Conservation (phyloP, 2,888 invertebrate genomes). For the Coelinius sp. region DNA sequence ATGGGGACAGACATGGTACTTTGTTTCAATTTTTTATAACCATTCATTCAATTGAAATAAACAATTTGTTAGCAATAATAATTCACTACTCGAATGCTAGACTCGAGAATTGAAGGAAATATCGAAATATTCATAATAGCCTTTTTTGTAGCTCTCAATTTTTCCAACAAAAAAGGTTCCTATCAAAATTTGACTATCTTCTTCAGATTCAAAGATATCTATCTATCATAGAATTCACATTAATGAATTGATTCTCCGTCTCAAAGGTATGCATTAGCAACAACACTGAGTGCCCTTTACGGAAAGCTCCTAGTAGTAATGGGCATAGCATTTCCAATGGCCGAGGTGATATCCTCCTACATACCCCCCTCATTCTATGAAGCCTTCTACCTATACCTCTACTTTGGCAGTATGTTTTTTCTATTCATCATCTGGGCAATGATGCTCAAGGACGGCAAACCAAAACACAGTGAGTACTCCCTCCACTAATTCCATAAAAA, state of each 20-base stretch:
- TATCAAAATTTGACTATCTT: too few relatives aligned
- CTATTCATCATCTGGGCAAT: conserved; percentile 88
- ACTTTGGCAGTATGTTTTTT: conserved; percentile 89
- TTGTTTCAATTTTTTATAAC: neutral
- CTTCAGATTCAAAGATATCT: neutral
- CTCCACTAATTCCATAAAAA: neutral
- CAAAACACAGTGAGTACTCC: conserved; percentile 67
- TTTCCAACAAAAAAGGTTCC: too few relatives aligned
- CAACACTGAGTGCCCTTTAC: conserved; percentile 92
- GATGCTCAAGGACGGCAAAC: conserved; percentile 77
- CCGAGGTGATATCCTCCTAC: conserved; percentile 94
- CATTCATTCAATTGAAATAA: neutral
- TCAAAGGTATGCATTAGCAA: conserved; percentile 88
- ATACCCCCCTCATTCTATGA: conserved; percentile 95
- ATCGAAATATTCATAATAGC: too few relatives aligned
- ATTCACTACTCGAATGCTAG: too few relatives aligned
- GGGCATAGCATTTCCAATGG: conserved; percentile 96
- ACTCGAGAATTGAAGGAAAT: too few relatives aligned
- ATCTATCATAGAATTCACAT: neutral
- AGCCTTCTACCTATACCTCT: conserved; percentile 90
- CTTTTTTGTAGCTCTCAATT: too few relatives aligned
- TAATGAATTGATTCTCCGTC: neutral
- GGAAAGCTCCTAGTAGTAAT: conserved; percentile 94
- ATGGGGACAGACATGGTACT: neutral
- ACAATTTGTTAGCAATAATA: neutral